Base-by-base conservation (phyloP, 2,113 vertebrate species). In the Malurus alboscapulatus region DNA sequence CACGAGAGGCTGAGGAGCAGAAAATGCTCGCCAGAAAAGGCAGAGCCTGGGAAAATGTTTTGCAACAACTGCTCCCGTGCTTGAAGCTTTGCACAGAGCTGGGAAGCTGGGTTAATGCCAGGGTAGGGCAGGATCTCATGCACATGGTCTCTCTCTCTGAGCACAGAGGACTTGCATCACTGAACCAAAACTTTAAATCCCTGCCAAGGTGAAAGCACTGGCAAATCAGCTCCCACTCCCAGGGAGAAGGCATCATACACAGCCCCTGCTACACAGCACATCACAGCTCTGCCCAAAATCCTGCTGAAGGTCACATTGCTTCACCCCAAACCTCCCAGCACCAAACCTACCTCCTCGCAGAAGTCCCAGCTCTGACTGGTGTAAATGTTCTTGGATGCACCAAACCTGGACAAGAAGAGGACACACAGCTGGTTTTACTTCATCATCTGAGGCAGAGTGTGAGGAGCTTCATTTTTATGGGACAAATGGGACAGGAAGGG, bases 301-400 rank as follows among this genome's bases (percentile, higher is more conserved):
- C 38, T 40, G 20, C 62, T 75, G 13, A 45, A 42, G 53, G 34
- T n/a, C 53, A 11, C 0, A 0, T 0, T 57, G 84, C 42, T 88
- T 54, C 25, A 34, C 71, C 26, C 42, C 34, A n/a, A 82, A 32
- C 16, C 61, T 67, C 5, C 45, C 73, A 69, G 42, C 25, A 29
- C 16, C 54, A 51, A 34, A 84, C 98, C 95, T 97, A 99, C 99
- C 98, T 98, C 98, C 53, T 98, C 97, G 57, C 98, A 99, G 96
- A 99, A 99, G 81, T 98, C 97, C 72, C 96, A 94, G 36, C 78
- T 98, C 96, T 98, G 97, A 53, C 84, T 97, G 75, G 97, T 96
- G 32, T 98, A 98, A 34, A 99, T 97, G 30, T 97, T 98, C 97
- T 98, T 99, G 79, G 98, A 97, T 0, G 98, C 97, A 3, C 98